phyloP scores from a whole-genome alignment of 2,888 invertebrate genomes.

The Cerastis leucographa region DNA sequence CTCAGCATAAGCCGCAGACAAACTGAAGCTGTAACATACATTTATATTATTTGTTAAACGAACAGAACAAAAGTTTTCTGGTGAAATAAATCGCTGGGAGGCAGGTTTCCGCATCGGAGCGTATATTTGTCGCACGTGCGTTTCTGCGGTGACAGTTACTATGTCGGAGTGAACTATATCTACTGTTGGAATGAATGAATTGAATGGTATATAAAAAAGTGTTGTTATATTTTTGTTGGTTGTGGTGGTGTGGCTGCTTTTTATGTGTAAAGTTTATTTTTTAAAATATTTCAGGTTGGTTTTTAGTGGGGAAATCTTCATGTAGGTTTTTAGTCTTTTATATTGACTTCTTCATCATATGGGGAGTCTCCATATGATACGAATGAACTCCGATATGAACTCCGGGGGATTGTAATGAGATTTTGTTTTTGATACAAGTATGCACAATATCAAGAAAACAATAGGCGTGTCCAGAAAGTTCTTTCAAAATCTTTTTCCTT shows the following conservation, averaged over 20 bases:
- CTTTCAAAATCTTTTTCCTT: background rate
- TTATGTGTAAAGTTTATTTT: background rate
- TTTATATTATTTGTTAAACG: slow-evolving; percentile 24
- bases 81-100: slow-evolving; percentile 37
- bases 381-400: too few species aligned
- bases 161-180: slow-evolving; percentile 22
- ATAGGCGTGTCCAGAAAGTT: background rate
- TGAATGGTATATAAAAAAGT: slow-evolving; percentile 10
- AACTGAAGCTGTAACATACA: background rate
- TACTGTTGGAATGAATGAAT: slow-evolving; percentile 21
- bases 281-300: background rate
- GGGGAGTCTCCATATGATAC: too few species aligned
- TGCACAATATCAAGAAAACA: background rate
- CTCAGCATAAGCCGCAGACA: background rate
- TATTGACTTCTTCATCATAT: too few species aligned
- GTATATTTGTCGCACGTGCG: slow-evolving; percentile 34
- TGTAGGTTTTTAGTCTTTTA: background rate
- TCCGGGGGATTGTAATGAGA: background rate
- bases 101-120: slow-evolving; percentile 30
- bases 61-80: slow-evolving; percentile 42
- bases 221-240: background rate
- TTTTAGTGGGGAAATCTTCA: background rate
- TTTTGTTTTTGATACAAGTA: background rate
- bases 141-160: slow-evolving; percentile 25
- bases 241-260: background rate